Base-by-base conservation (phyloP, 2,888 invertebrate genomes). In the Xylota segnis region DNA sequence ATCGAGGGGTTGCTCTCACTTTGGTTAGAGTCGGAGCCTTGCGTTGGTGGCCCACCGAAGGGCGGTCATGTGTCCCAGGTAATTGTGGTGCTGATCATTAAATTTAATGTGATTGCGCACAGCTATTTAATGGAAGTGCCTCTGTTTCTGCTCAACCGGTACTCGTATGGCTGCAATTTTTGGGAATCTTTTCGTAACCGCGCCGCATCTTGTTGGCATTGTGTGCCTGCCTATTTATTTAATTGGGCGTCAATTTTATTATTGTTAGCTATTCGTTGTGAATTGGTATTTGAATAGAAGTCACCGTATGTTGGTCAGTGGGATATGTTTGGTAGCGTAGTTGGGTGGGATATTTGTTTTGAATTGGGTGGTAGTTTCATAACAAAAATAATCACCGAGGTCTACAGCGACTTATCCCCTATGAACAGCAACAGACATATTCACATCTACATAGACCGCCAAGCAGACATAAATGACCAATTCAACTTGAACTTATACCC, bases 61-160 rank as follows among this genome's bases (percentile, higher is more conserved):
- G 84, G 81, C 84, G 84, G 76, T 71, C 81, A 86, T 86, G 81
- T 84, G 84, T 76, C 34, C 29, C 83, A 84, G 84, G 81, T 86
- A 86, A 81, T 86, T 86, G 75, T 29, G 59, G 70, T 54, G 74
- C 52, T 56, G 66, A 66, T 86, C 84, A 86, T 86, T 86, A 86
- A 81, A 71, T 71, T 76, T 81, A 86, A 86, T 72, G 66, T 71
- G 75, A 81, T 72, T 86, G 81, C 56, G 71, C 61, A 34, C 65
- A 70, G 70, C 75, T 56, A 74, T 58, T 78, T 70, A 74, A 74
- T 79, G 58, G 63, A 79, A 27, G 58, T 52, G 43, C 70, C 56
- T 70, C 58, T 70, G 70, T 43, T 61, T 68, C 54, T 77, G 56
- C 61, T 68, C 71, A 43, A 66, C 54, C 32, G 54, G 63, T 74